Conservation (phyloP, 1,140 invertebrate species). For the Listronotus bonariensis region DNA sequence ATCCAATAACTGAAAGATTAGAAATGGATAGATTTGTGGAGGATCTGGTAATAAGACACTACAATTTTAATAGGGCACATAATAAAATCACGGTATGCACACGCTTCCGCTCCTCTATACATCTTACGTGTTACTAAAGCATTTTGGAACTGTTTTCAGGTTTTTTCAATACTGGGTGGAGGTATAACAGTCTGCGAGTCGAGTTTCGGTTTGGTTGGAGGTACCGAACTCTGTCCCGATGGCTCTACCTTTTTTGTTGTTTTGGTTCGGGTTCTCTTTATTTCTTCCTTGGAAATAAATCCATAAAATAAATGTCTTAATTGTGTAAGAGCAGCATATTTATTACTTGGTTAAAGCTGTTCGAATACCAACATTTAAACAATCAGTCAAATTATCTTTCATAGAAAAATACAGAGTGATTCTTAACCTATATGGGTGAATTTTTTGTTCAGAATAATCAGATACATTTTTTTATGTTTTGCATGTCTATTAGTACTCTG, state of each 20-base stretch:
- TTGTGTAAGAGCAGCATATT: background rate
- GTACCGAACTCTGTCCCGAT: background rate
- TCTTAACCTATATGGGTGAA: no score
- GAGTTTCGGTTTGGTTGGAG: slow-evolving; percentile 30
- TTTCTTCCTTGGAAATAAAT: slow-evolving; percentile 18
- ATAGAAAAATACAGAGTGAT: no score
- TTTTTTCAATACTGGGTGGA: slow-evolving; percentile 47
- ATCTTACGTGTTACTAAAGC: slow-evolving; percentile 42
- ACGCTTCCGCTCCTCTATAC: background rate
- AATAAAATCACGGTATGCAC: no score
- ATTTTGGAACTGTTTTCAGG: slow-evolving; percentile 47
- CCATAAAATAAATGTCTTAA: no score
- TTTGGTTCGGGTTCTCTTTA: slow-evolving; percentile 25
- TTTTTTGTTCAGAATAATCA: no score
- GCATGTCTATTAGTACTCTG: no score
- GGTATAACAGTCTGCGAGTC: slow-evolving; percentile 32
- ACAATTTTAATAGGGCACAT: no score
- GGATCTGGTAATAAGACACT: no score
- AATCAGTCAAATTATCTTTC: no score
- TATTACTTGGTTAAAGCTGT: background rate
- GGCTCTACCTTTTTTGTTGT: slow-evolving; percentile 3
- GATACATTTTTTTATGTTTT: no score
- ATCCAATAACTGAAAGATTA: no score
- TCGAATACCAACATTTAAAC: background rate
- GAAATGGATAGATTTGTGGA: no score